Percentiles rank a stretch among this genome's conserved stretches.
phyloP scores from a whole-genome alignment of 1,140 invertebrate species.

The Drosophila hydei region DNA sequence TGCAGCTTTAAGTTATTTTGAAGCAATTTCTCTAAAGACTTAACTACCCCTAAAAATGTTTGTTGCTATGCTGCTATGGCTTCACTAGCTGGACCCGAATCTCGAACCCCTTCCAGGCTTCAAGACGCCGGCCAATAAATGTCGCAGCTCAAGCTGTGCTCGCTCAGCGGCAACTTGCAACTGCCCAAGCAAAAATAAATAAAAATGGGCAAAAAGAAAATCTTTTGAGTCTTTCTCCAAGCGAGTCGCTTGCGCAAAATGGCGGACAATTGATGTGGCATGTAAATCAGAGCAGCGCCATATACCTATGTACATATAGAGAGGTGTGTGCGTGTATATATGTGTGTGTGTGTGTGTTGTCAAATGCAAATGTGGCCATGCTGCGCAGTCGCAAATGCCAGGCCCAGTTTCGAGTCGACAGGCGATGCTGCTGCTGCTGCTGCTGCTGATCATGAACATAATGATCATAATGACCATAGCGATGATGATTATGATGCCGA shows the following conservation, averaged over 20 bases:
- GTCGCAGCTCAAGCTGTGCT: conserved; percentile 44
- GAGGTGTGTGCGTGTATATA: too few species aligned
- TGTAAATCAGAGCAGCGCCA: conserved; percentile 23
- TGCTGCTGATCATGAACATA: conserved; percentile 16
- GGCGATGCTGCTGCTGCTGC: conserved; percentile 4
- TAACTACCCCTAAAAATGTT: neutral
- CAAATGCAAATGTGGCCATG: conserved; percentile 47
- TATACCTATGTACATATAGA: neutral
- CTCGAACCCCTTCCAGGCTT: conserved; percentile 16
- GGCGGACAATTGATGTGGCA: conserved; percentile 25
- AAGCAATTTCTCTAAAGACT: too few species aligned
- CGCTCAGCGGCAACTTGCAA: conserved; percentile 34
- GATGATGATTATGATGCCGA: conserved; percentile 57
- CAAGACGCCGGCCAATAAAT: conserved; percentile 35
- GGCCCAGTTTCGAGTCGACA: conserved; percentile 18
- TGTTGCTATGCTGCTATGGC: neutral
- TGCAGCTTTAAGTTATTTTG: neutral
- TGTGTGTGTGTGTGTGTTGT: conserved; percentile 2
- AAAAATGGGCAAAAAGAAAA: conserved; percentile 9
- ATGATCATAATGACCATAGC: conserved; percentile 6
- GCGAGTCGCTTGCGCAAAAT: conserved; percentile 32
- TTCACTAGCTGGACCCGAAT: conserved; percentile 19
- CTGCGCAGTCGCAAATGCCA: conserved; percentile 45
- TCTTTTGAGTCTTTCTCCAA: conserved; percentile 7
- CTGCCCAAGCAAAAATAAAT: conserved; percentile 5